phyloP scores from a whole-genome alignment of 2,888 invertebrate genomes.

The Synergus gifuensis region DNA sequence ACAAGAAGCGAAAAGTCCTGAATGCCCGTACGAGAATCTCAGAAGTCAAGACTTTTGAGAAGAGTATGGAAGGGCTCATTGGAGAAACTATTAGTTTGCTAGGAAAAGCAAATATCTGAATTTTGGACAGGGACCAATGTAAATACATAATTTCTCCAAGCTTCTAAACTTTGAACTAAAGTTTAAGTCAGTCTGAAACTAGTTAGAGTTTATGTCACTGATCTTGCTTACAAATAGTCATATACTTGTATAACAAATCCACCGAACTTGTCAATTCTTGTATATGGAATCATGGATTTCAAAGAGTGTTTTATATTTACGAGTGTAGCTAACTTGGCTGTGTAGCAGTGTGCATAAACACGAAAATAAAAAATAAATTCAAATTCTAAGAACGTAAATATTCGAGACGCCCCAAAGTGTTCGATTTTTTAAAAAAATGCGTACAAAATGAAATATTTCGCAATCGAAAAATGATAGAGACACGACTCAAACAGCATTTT shows the following conservation, averaged over 20 bases:
- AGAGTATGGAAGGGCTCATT: neutral
- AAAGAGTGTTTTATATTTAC: neutral
- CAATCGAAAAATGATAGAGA: no score
- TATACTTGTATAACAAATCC: neutral
- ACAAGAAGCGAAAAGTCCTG: neutral
- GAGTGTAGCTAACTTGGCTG: no score
- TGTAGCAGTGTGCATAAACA: no score
- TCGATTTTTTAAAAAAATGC: no score
- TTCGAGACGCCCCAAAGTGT: no score
- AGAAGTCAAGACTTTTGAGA: conserved; percentile 2
- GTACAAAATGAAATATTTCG: no score
- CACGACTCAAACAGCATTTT: no score
- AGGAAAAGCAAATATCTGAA: neutral
- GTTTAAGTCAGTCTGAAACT: neutral
- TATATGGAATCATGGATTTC: neutral
- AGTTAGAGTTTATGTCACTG: neutral
- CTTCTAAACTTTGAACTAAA: neutral
- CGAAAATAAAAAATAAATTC: no score
- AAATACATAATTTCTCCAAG: neutral
- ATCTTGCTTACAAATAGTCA: neutral
- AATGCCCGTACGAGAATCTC: neutral
- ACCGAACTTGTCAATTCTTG: neutral
- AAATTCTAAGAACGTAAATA: no score
- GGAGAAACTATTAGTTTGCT: neutral
- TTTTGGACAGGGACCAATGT: conserved; percentile 7